Base-by-base conservation (phyloP, 1,140 invertebrate species). In the Gonioctena quinquepunctata region DNA sequence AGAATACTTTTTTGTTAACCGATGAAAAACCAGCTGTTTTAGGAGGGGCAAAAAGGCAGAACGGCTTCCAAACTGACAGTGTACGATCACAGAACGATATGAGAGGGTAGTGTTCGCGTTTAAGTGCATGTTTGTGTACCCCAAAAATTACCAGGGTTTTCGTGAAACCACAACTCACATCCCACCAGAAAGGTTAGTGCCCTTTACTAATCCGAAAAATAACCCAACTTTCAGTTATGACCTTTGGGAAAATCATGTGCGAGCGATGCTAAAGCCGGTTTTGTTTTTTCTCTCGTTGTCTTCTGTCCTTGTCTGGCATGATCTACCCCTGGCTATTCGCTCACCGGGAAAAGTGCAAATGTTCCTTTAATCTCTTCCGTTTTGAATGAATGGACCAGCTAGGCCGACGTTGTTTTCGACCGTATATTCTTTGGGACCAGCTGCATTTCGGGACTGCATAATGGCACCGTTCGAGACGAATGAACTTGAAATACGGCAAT, bases 91-190 rank as follows among this genome's bases (percentile, higher is more conserved):
- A 71, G 64, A 59, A 71, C 57, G 70, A 63, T 25, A 71, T 71
- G 70, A 71, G 28, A 71, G 65, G 70, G 70, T 71, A 71, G 70
- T 67, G 65, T 54, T 63, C 65, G 70, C 64, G 70, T 62, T 66
- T 48, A 25, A 62, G 65, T 71, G 65, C 23, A 21, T 21, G 65
- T 71, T 64, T 61, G 27, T 71, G 59, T 71, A 54, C 49, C 56
- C 28, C 54, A 16, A 50, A 56, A 63, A 66, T 21, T 23, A 11
- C 33, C 48, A 57, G 60, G 63, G 26, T 66, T 60, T 60, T 54
- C 50, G 11, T 42, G 33, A 57, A 52, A 70, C n/a, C 13, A 65
- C 26, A 49, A 48, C 68, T 70, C 62, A 13, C 49, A 26, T 4
- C 23, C 27, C 21, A n/a, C 21, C 28, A 4, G 18, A 25, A 59